These are phyloP conservation scores for Neoniphon sammara DNA, from an alignment of 2,797 vertebrate genomes.

Conservation along the genomic window DNA sequence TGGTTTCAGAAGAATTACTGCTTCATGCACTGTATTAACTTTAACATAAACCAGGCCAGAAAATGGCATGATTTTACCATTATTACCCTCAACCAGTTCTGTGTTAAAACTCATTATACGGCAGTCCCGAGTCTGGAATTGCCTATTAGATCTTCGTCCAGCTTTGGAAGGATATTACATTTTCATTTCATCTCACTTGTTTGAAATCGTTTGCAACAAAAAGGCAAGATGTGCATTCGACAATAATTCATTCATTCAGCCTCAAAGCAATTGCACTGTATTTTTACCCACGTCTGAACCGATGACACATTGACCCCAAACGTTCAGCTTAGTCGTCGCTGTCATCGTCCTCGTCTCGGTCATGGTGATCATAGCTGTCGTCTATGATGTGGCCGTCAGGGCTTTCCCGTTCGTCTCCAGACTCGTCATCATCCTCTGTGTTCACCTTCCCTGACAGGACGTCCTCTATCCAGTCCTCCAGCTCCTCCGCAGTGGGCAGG, in stretches of 20 bases:
- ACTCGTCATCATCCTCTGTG: constrained; percentile 91
- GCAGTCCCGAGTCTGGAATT: neutral
- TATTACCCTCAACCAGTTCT: neutral
- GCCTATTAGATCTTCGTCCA: neutral
- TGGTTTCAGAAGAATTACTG: constrained; percentile 7
- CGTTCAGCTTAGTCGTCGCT: constrained; percentile 39
- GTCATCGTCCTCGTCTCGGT: constrained; percentile 69
- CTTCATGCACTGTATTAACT: constrained; percentile 19
- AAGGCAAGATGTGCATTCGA: neutral
- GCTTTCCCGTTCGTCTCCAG: constrained; percentile 67
- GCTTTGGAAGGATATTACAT: neutral
- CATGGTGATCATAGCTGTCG: constrained; percentile 61
- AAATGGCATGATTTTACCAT: neutral
- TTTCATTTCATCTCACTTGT: neutral
- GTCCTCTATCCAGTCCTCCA: constrained; percentile 98
- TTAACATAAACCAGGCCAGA: constrained; percentile 13
- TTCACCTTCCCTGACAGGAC: constrained; percentile 97
- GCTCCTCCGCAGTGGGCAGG: constrained; percentile 90
- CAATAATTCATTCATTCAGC: neutral
- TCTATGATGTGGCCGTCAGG: constrained; percentile 60
- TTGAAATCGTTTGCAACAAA: neutral
- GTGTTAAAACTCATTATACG: constrained; percentile 3
- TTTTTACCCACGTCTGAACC: neutral
- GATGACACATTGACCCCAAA: neutral
- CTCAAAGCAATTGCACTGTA: neutral